Conservation (phyloP, 1,140 invertebrate species). For the Apocrypta bakeri region DNA sequence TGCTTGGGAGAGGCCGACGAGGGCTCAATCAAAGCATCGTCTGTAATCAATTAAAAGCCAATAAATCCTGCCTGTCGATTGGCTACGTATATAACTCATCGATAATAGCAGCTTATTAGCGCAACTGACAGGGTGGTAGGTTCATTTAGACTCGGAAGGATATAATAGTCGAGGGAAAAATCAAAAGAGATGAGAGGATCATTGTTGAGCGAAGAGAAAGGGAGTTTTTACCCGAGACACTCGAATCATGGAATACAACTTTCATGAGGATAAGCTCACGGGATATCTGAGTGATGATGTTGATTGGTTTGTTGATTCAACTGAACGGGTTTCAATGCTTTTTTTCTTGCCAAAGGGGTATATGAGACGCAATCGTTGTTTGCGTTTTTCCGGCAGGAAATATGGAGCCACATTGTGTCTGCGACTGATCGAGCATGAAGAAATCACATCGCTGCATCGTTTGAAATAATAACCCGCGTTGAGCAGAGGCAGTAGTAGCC, state of each 20-base stretch:
- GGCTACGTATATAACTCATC: constrained; percentile 63
- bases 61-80: constrained; percentile 70
- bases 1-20: no score
- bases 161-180: constrained; percentile 5
- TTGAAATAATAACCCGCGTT: no score
- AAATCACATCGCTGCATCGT: neutral
- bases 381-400: neutral
- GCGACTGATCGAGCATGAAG: neutral
- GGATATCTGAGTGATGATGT: neutral
- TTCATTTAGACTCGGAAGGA: constrained; percentile 10
- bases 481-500: no score
- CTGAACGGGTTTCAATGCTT: neutral
- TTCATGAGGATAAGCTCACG: neutral
- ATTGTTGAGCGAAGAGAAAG: neutral
- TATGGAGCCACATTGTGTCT: neutral
- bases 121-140: neutral
- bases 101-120: constrained; percentile 13
- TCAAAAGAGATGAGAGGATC: constrained; percentile 34
- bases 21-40: constrained; percentile 72
- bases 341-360: neutral
- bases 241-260: neutral
- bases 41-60: constrained; percentile 76
- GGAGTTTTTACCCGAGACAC: neutral
- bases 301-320: neutral
- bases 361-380: neutral